phyloP scores from a whole-genome alignment of 2,113 vertebrate genomes.

The Entosphenus tridentatus region DNA sequence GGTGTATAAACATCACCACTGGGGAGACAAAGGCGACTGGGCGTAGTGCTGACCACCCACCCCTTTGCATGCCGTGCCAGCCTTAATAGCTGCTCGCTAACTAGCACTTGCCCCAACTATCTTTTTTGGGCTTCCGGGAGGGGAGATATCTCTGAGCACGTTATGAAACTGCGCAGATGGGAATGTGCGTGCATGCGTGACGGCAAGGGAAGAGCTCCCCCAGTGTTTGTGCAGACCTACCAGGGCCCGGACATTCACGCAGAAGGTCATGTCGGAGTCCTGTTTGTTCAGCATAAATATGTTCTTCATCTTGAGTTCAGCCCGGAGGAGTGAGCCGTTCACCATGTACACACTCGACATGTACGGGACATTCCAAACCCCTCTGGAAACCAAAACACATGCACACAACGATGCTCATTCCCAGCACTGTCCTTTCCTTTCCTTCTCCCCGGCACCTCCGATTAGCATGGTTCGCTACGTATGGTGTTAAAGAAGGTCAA shows the following conservation, averaged over 20 bases:
- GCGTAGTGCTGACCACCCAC: too few species aligned
- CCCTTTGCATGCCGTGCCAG: too few species aligned
- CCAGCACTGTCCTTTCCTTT: background rate
- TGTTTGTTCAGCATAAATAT: constrained; percentile 35
- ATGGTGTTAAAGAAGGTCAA: background rate
- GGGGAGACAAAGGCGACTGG: too few species aligned
- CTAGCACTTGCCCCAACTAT: too few species aligned
- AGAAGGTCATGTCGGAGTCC: constrained; percentile 76
- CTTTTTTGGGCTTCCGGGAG: too few species aligned
- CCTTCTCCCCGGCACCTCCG: background rate
- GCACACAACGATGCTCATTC: constrained; percentile 8
- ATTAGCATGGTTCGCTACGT: background rate
- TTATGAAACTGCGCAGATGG: too few species aligned
- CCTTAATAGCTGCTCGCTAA: too few species aligned
- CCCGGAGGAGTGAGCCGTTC: constrained; percentile 32
- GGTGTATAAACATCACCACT: too few species aligned
- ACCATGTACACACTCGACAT: constrained; percentile 55
- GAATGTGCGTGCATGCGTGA: too few species aligned
- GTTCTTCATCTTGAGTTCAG: constrained; percentile 26
- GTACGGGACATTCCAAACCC: constrained; percentile 86
- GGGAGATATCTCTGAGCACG: too few species aligned
- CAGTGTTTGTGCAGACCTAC: constrained; percentile 24
- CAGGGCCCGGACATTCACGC: constrained; percentile 40
- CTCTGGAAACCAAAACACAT: constrained; percentile 22
- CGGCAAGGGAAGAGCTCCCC: too few species aligned